Percentiles rank a stretch among this genome's conserved stretches.
Evolutionary conservation across 2,888 invertebrate species (phyloP).

Genomic region (Diachrysia chrysitis): DNA sequence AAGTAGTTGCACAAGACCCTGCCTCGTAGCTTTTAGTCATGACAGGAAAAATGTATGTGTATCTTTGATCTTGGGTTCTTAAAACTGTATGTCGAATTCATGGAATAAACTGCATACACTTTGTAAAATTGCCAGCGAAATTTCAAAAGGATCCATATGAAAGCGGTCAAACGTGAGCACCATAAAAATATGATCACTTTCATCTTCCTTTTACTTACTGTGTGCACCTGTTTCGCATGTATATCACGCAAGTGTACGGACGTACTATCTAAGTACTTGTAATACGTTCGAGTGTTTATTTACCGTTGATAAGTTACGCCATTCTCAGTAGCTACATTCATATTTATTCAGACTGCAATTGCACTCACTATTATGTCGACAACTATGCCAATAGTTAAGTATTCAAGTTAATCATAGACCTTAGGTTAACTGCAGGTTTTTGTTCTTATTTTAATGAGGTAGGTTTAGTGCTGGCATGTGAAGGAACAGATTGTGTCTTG

Average conservation of each 20-base stretch:
- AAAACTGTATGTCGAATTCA: neutral
- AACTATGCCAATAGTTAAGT: constrained; percentile 33
- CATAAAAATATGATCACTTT: constrained; percentile 43
- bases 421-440: neutral
- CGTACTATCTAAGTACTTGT: constrained; percentile 32
- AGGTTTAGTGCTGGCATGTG: neutral
- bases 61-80: neutral
- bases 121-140: constrained; percentile 23
- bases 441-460: neutral
- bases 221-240: constrained; percentile 38
- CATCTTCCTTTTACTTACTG: constrained; percentile 46
- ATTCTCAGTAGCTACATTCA: constrained; percentile 34
- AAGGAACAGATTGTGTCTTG: neutral
- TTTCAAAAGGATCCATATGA: constrained; percentile 17
- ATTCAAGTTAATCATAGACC: constrained; percentile 16
- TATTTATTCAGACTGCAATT: constrained; percentile 59
- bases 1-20: too few species aligned
- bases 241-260: constrained; percentile 29
- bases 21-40: too few species aligned
- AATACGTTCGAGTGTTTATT: constrained; percentile 55
- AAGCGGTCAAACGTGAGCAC: constrained; percentile 22
- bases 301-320: constrained; percentile 61
- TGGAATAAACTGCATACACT: neutral
- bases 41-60: too few species aligned
- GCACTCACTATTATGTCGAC: constrained; percentile 38